Base-by-base conservation (phyloP, 2,113 vertebrate species). In the Sus scrofa region DNA sequence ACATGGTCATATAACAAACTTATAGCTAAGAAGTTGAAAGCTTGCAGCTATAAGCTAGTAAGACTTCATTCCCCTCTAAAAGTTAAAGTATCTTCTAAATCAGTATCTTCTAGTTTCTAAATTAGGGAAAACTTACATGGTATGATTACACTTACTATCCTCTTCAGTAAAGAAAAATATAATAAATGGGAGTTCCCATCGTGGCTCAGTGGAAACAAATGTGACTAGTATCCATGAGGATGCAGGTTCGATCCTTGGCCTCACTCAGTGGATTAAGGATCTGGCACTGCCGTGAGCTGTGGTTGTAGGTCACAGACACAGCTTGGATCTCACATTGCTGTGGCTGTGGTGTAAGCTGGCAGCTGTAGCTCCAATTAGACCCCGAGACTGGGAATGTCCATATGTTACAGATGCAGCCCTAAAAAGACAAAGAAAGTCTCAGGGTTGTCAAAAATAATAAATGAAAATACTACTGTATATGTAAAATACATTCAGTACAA, bases 1-100 rank as follows among this genome's bases (percentile, higher is more conserved):
- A 73, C 79, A 58, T 60, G 70, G 63, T 82, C 44, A 44, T 74
- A 77, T 50, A 89, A 95, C 82, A 93, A 97, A 92, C 1, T 56
- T 94, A 92, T 87, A 88, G 19, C 77, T 11, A 88, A 19, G 7
- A 81, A 20, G 70, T 52, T 95, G 91, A 96, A 94, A 96, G 95
- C 39, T 11, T 65, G 13, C 52, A 92, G 52, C 58, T 58, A 68
- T 60, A 50, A 89, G 6, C 34, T 83, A 86, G 34, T 62, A 90
- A 44, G 13, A 91, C 37, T 79, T 95, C 39, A 95, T 50, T 94
- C 26, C 11, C 68, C 11, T 96, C 91, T 81, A n/a, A 94, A 75
- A 16, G 27, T 75, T 93, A 65, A 94, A 90, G 14, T 52, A 91
- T 26, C 24, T 95, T 65, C 84, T 19, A 67, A 44, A 44, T 44